Conservation (phyloP, 1,140 invertebrate species). For the Metopolophium dirhodum region DNA sequence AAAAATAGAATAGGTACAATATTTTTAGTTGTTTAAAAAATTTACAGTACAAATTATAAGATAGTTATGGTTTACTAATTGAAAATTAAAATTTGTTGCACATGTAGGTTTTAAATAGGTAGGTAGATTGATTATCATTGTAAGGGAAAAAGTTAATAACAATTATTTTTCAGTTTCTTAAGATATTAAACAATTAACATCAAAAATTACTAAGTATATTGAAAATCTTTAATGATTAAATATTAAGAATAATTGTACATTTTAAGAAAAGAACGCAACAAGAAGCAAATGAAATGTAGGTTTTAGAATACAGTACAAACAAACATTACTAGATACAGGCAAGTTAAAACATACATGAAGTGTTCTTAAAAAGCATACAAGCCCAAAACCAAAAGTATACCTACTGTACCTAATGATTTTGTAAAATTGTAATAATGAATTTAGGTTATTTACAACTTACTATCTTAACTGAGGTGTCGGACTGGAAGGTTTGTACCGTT, state of each 20-base stretch:
- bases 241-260: neutral
- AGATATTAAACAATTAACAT: neutral
- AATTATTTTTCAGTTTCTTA: neutral
- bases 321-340: slow-evolving; percentile 25
- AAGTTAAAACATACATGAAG: neutral
- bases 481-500: slow-evolving; percentile 57
- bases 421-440: slow-evolving; percentile 41
- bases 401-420: slow-evolving; percentile 28
- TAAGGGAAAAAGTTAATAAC: neutral
- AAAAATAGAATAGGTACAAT: neutral
- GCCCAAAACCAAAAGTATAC: slow-evolving; percentile 49
- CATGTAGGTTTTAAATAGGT: neutral
- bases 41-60: neutral
- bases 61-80: neutral
- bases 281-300: slow-evolving; percentile 5
- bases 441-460: slow-evolving; percentile 56
- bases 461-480: slow-evolving; percentile 54
- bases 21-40: neutral
- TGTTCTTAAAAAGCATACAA: slow-evolving; percentile 31
- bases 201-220: neutral
- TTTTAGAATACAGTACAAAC: neutral
- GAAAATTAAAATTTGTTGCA: neutral
- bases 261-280: neutral
- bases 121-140: neutral
- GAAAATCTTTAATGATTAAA: neutral